Evolutionary conservation across 2,797 vertebrate genomes (phyloP), one percentile per base, ranked within the genome.

Genomic region (Fratercula arctica): DNA sequence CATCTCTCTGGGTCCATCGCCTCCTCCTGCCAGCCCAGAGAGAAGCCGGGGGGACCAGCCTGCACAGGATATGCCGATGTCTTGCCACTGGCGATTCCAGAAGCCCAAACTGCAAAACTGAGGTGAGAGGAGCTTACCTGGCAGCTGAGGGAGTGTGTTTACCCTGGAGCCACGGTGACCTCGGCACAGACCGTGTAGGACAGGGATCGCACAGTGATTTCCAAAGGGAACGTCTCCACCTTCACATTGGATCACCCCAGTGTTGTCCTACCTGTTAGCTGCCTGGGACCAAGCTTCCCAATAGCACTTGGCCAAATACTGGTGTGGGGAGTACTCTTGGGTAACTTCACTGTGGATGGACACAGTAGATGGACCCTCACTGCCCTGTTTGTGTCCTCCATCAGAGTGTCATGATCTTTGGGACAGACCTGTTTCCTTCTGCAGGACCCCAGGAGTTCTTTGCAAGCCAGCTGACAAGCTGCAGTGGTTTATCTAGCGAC

Each of bases 21-120:
- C 50, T 24, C 50, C 23, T 51, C 50, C 50, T 51, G 23, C 25
- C 50, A 26, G 50, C 50, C 46, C 46, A 46, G 25, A 51, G 24
- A 51, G 50, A 51, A 51, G 50, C 50, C 25, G 35, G 13, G 28
- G 28, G 51, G 19, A 90, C 5, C 16, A 29, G 31, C 37, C 57
- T 17, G 21, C 35, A 6, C 1, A 4, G 37, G 35, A 45, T 7
- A 1, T 39, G 76, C 76, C 4, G 0, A 5, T 7, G 39, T 61
- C 53, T 28, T 3, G 28, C 35, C 54, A 2, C 33, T 17, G 50
- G 13, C 0, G 0, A 17, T 18, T 41, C 63, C 4, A 3, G 74
- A 13, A 29, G 15, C 31, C 31, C 84, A 45, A 20, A 66, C 13
- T 21, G 24, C 31, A 48, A 48, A 67, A 63, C 21, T 18, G 14